phyloP scores from a whole-genome alignment of 2,113 vertebrate genomes.

The Podocnemis expansa region DNA sequence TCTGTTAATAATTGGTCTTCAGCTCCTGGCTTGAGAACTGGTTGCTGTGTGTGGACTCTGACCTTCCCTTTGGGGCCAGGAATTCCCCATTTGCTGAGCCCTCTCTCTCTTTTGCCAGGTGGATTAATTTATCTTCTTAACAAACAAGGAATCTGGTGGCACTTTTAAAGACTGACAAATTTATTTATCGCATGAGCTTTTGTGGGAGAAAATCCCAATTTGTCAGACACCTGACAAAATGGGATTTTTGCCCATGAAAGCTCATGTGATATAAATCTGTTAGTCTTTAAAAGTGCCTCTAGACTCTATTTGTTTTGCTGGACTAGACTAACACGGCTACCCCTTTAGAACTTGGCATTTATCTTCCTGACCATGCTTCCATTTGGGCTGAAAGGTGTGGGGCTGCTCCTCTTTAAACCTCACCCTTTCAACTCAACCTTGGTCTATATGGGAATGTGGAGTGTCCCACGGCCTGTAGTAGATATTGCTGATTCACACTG shows the following conservation, averaged over 20 bases:
- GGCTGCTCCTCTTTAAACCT: not conserved
- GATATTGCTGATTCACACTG: not conserved
- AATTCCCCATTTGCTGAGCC: not conserved
- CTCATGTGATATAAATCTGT: too few species aligned
- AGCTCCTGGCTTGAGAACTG: not conserved
- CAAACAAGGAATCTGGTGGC: too few species aligned
- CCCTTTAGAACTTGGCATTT: too few species aligned
- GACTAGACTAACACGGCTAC: too few species aligned
- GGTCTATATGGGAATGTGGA: not conserved
- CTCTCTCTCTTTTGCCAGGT: not conserved
- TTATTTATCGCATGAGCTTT: too few species aligned
- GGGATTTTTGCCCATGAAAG: too few species aligned
- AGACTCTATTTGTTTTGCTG: too few species aligned
- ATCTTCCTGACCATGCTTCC: not conserved
- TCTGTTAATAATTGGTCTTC: slow-evolving; percentile 15
- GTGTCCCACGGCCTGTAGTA: not conserved
- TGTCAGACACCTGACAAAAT: too few species aligned
- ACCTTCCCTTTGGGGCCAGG: not conserved
- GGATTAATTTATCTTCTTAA: slow-evolving; percentile 6
- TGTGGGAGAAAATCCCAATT: too few species aligned
- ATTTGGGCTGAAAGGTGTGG: not conserved
- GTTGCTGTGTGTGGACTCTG: not conserved
- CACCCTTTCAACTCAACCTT: not conserved
- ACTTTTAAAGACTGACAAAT: too few species aligned
- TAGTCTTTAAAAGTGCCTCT: too few species aligned